phyloP scores from a whole-genome alignment of 2,797 vertebrate genomes.

The Ceryle rudis region DNA sequence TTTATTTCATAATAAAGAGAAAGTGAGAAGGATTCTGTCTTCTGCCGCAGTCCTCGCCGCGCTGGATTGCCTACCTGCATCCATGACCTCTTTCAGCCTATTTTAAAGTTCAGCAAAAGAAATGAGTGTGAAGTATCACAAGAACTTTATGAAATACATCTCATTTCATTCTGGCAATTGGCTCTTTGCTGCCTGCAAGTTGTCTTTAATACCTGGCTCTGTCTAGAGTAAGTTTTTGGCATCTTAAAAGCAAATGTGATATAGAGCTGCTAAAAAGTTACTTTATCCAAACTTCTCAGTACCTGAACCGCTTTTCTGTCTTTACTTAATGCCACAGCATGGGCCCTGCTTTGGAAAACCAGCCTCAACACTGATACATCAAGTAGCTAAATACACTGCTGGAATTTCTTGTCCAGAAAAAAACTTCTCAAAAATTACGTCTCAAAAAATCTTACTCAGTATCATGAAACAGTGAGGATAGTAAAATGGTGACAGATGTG shows the following conservation, averaged over 20 bases:
- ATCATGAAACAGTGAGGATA: neutral
- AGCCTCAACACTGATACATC: neutral
- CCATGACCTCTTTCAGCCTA: neutral
- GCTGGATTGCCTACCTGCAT: neutral
- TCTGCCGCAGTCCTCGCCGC: neutral
- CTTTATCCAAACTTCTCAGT: neutral
- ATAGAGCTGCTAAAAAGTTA: neutral
- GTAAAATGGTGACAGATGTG: neutral
- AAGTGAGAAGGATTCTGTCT: neutral
- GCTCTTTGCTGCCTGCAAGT: neutral
- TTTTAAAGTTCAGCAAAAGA: neutral
- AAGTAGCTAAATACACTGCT: neutral
- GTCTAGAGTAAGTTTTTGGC: neutral
- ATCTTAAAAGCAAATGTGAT: neutral
- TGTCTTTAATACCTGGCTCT: neutral
- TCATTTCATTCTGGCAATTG: neutral
- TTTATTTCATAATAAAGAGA: conserved; percentile 1
- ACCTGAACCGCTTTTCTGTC: neutral
- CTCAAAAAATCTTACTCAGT: neutral
- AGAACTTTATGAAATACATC: neutral
- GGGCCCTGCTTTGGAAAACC: neutral
- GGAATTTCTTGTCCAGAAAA: neutral
- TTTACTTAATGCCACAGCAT: neutral
- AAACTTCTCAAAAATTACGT: neutral
- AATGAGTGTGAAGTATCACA: neutral